Evolutionary conservation across 2,888 invertebrate species (phyloP).

Genomic region (Alcis repandata): DNA sequence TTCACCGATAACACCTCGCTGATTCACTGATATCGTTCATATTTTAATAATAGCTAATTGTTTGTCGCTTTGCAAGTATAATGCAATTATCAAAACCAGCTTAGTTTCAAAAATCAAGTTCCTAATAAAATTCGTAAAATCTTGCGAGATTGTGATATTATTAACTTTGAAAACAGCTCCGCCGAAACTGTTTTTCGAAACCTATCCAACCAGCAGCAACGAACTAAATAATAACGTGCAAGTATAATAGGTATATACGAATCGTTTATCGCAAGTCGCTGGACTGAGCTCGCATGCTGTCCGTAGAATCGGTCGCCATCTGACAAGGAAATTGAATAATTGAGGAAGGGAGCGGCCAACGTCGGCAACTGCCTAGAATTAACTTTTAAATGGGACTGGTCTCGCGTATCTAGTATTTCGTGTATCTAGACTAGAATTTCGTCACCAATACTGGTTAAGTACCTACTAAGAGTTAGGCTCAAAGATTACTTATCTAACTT

Average conservation of each 20-base stretch:
- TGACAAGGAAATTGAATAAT: conserved; percentile 81
- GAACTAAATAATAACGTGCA: not conserved
- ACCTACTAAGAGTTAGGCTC: no score
- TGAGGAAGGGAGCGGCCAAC: conserved; percentile 77
- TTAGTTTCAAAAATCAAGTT: not conserved
- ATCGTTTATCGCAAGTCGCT: not conserved
- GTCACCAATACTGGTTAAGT: not conserved
- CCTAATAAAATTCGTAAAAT: no score
- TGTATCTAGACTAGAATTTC: not conserved
- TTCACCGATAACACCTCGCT: not conserved
- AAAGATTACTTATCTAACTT: no score
- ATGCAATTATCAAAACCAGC: no score
- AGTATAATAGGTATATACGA: not conserved
- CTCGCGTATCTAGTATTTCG: not conserved
- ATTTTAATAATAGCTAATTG: not conserved
- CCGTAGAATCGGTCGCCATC: conserved; percentile 66
- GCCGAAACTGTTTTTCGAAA: not conserved
- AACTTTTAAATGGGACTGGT: conserved; percentile 28
- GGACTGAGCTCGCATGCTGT: conserved; percentile 32
- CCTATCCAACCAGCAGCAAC: not conserved
- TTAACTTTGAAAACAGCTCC: no score
- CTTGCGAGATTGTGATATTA: no score
- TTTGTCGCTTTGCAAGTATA: not conserved
- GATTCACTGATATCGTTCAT: not conserved
- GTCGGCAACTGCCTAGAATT: conserved; percentile 37